Base-by-base conservation (phyloP, 2,113 vertebrate species). In the Gavia stellata region DNA sequence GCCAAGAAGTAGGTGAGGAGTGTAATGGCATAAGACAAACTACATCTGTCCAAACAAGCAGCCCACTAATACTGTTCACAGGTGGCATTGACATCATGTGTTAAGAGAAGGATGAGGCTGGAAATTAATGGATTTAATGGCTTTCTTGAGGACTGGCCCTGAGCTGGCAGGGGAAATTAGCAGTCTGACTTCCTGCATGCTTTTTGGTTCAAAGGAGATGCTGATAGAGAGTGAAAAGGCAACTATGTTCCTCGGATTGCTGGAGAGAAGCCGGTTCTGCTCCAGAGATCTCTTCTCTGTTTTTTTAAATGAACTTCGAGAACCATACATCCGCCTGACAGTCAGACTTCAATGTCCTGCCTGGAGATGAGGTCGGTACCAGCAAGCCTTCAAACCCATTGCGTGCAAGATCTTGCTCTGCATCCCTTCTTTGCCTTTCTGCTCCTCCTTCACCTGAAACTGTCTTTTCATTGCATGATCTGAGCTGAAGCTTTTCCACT, bases 171-270 rank as follows among this genome's bases (percentile, higher is more conserved):
- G 65, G 34, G 6, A 38, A 26, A 3, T 7, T 7, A 78, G 62
- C 62, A 59, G 29, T 0, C 33, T 56, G 67, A 40, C 38, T 47
- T 11, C 24, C 17, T 68, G 47, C 23, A 0, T 8, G 38, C 75
- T 47, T 68, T 71, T 11, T 14, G 40, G 1, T 24, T 47, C 80
- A 19, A 7, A 24, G 83, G 67, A 42, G 55, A 7, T 9, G 75
- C 28, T 79, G 82, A 59, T 7, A 28, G 52, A 45, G 78, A 20
- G 62, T 56, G 91, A 16, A 34, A 17, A 34, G 75, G n/a, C 56
- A 80, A 15, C 7, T 0, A 0, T 38, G 36, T 3, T 81, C 59
- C 81, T 36, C 12, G 2, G 34, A 1, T 0, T 20, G 44, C 72
- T 59, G 75, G 25, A 47, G 74, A 50, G 84, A 74, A 71, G 5